A percentile compares a stretch with the other conserved stretches of the same genome.
These are phyloP conservation scores for Orthosia gracilis DNA, from an alignment of 2,888 invertebrate genomes.

Conservation along the genomic window DNA sequence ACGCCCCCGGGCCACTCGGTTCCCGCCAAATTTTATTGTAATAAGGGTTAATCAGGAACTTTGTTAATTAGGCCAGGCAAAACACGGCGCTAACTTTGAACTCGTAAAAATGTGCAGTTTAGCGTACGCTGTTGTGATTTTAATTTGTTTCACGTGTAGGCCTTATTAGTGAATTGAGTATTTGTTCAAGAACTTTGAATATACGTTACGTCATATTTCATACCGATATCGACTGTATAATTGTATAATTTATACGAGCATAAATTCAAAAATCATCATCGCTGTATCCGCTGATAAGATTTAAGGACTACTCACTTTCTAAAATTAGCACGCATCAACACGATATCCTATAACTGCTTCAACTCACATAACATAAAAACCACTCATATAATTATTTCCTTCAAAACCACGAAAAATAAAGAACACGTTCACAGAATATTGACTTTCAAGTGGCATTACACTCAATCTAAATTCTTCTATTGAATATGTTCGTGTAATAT, in stretches of 20 bases:
- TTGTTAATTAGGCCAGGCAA: slow-evolving; percentile 61
- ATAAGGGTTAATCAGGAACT: slow-evolving; percentile 65
- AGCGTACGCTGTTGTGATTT: slow-evolving; percentile 45
- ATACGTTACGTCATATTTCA: slow-evolving; percentile 8
- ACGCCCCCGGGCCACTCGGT: slow-evolving; percentile 53
- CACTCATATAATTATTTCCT: neutral
- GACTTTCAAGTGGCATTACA: slow-evolving; percentile 63
- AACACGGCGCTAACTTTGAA: slow-evolving; percentile 54
- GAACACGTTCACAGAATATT: slow-evolving; percentile 50
- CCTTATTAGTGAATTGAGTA: slow-evolving; percentile 28
- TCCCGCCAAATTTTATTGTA: slow-evolving; percentile 65
- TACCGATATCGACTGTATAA: slow-evolving; percentile 11
- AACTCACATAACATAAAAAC: slow-evolving; percentile 28
- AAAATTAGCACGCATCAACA: too few species aligned
- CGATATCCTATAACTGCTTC: too few species aligned
- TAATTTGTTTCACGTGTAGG: slow-evolving; percentile 59
- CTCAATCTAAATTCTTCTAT: slow-evolving; percentile 72
- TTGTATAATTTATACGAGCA: neutral
- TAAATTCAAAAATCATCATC: neutral
- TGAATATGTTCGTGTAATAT: slow-evolving; percentile 63
- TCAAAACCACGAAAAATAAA: slow-evolving; percentile 30
- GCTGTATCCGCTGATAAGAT: neutral
- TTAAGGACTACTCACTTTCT: neutral
- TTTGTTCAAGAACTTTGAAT: slow-evolving; percentile 18
- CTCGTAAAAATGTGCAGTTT: slow-evolving; percentile 60